These are phyloP conservation scores for Amblyjoppa proteus DNA, from an alignment of 2,888 invertebrate genomes.

Conservation along the genomic window DNA sequence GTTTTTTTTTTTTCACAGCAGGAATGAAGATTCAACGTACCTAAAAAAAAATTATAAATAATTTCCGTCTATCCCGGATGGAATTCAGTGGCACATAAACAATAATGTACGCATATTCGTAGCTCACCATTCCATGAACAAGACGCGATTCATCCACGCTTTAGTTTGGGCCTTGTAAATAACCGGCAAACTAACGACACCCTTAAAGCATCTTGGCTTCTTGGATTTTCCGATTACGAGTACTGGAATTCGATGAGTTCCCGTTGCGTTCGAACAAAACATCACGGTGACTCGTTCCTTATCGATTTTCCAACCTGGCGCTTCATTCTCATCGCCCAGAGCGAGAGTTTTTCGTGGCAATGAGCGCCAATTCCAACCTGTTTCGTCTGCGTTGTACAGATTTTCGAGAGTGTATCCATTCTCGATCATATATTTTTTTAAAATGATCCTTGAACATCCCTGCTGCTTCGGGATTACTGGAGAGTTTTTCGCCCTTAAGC, in stretches of 20 bases:
- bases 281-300: slow-evolving; percentile 74
- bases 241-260: slow-evolving; percentile 74
- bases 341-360: slow-evolving; percentile 70
- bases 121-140: slow-evolving; percentile 72
- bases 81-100: not conserved
- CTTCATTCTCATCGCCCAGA: slow-evolving; percentile 62
- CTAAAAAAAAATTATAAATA: not conserved
- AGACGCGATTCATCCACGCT: slow-evolving; percentile 71
- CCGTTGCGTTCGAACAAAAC: slow-evolving; percentile 74
- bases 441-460: slow-evolving; percentile 44
- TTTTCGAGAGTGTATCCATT: slow-evolving; percentile 52
- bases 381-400: slow-evolving; percentile 74
- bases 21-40: slow-evolving; percentile 63
- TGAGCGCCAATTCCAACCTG: slow-evolving; percentile 70
- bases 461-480: slow-evolving; percentile 54
- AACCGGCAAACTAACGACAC: slow-evolving; percentile 65
- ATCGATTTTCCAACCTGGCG: slow-evolving; percentile 69
- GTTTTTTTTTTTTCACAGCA: slow-evolving; percentile 61
- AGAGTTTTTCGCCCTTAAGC: slow-evolving; percentile 69
- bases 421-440: slow-evolving; percentile 45
- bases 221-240: slow-evolving; percentile 75
- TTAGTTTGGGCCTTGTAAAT: slow-evolving; percentile 64
- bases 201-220: slow-evolving; percentile 73
- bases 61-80: not conserved
- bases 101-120: slow-evolving; percentile 20